A percentile compares a stretch with the other conserved stretches of the same genome.
Conservation (phyloP, 2,797 vertebrate genomes). For the Pangasius macronema region DNA sequence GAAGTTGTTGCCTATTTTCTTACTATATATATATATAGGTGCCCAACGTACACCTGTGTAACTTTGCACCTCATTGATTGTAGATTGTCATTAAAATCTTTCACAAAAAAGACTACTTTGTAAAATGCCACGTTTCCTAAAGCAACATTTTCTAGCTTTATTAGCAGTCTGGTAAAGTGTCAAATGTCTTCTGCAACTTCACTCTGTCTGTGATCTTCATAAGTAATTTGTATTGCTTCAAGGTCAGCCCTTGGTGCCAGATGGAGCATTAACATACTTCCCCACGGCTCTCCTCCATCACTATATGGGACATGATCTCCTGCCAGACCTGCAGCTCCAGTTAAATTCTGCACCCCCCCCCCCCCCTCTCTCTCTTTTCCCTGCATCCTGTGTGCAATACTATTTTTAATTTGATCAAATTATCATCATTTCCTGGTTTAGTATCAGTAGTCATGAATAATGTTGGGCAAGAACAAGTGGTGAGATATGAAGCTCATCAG, state of each 20-base stretch:
- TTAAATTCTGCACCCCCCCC: not conserved
- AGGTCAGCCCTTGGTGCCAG: slow-evolving; percentile 41
- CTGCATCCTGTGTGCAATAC: too few species aligned
- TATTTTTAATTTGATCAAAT: slow-evolving; percentile 5
- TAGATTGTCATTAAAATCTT: not conserved
- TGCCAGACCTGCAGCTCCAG: not conserved
- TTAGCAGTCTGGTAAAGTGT: not conserved
- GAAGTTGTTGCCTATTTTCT: not conserved
- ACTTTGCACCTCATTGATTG: not conserved
- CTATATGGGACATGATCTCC: slow-evolving; percentile 17
- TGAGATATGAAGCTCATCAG: not conserved
- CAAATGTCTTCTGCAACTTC: slow-evolving; percentile 10
- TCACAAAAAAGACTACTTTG: not conserved
- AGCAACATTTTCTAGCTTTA: not conserved
- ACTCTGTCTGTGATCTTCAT: not conserved
- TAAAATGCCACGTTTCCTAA: not conserved
- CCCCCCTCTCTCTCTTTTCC: not conserved
- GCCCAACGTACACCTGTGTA: not conserved
- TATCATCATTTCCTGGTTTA: not conserved
- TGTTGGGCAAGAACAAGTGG: not conserved
- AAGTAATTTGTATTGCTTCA: slow-evolving; percentile 32
- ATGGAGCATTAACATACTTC: slow-evolving; percentile 48
- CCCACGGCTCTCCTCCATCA: not conserved
- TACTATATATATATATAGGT: not conserved
- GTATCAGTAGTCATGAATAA: not conserved